Percentiles rank a stretch among this genome's conserved stretches.
phyloP scores from a whole-genome alignment of 2,797 vertebrate species.

The Hemibagrus guttatus region DNA sequence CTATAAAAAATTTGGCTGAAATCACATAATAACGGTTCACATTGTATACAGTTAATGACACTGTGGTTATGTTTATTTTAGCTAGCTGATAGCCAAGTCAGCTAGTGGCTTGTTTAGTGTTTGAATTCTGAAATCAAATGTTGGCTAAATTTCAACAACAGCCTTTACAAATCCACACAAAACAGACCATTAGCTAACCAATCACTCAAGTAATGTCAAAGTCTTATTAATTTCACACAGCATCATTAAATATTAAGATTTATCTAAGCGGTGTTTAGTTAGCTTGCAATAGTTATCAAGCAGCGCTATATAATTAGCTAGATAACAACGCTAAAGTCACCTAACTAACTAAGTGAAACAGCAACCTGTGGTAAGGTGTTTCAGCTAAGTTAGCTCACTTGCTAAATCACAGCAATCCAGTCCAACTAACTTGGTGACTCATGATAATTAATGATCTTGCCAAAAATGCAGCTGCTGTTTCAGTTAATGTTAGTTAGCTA shows the following conservation, averaged over 20 bases:
- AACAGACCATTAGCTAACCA: background rate
- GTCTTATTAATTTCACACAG: background rate
- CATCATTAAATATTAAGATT: background rate
- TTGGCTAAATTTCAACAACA: background rate
- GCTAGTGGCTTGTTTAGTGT: background rate
- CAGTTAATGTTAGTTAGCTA: background rate
- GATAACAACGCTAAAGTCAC: background rate
- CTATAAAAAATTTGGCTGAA: background rate
- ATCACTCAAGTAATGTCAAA: background rate
- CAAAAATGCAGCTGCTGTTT: background rate
- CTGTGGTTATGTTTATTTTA: background rate
- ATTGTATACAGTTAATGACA: too few species aligned
- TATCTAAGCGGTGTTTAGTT: background rate
- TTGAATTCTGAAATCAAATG: background rate
- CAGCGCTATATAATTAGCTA: constrained; percentile 6
- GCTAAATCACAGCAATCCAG: background rate
- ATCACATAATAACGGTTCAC: background rate
- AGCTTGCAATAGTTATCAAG: background rate
- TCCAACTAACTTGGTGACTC: background rate
- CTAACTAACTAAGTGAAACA: background rate
- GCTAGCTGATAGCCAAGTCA: background rate
- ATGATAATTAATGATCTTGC: background rate
- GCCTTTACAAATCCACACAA: background rate
- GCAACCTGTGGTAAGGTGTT: background rate
- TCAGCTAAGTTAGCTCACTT: background rate